A percentile compares a stretch with the other conserved stretches of the same genome.
These are phyloP conservation scores for Paracentrotus lividus DNA, from an alignment of 53 echinoderm and acorn worm genomes.

Conservation along the genomic window DNA sequence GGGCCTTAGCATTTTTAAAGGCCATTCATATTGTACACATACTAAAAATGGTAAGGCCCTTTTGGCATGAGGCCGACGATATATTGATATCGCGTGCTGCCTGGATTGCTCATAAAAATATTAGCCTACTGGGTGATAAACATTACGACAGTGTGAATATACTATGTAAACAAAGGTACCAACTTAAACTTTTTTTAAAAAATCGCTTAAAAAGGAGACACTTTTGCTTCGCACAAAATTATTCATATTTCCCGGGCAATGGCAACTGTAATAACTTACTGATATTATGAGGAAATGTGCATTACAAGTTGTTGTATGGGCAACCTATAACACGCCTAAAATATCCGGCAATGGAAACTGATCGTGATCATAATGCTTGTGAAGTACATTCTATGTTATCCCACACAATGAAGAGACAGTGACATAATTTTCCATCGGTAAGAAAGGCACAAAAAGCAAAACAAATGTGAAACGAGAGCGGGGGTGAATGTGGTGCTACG, in stretches of 20 bases:
- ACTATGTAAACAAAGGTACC: no score
- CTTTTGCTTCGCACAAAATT: not conserved
- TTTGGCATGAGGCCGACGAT: no score
- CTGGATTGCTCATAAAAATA: not conserved
- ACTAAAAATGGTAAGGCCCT: no score
- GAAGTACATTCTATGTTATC: constrained; percentile 26
- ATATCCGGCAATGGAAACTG: not conserved
- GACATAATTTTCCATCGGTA: not conserved
- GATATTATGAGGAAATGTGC: not conserved
- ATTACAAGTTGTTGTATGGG: no score
- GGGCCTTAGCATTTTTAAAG: no score
- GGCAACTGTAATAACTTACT: not conserved
- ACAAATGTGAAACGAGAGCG: not conserved
- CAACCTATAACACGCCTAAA: no score
- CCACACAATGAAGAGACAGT: not conserved
- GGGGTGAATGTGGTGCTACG: constrained; percentile 30
- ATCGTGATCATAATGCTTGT: not conserved
- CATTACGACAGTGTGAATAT: not conserved
- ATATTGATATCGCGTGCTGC: not conserved
- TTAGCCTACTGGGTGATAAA: not conserved
- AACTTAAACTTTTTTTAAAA: no score
- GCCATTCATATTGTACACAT: no score
- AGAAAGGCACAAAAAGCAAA: not conserved
- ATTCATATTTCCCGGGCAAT: not conserved
- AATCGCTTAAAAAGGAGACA: no score